Percentiles rank a stretch among this genome's conserved stretches.
These are phyloP conservation scores for Catharus bicknelli DNA, from an alignment of 2,113 vertebrate genomes.

Conservation along the genomic window DNA sequence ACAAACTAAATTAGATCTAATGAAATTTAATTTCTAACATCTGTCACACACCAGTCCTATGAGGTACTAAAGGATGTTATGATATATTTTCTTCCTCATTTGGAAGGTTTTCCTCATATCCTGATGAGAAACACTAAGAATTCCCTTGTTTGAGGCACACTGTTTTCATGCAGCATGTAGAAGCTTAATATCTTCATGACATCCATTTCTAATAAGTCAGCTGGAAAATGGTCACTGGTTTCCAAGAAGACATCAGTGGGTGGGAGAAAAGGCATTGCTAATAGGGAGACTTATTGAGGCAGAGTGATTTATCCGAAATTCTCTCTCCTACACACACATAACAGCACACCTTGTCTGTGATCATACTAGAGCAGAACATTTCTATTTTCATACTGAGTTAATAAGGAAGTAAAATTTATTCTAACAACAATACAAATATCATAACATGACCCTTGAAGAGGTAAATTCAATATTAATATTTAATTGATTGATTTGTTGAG, in stretches of 20 bases:
- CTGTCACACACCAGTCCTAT: not conserved
- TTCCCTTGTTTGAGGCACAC: not conserved
- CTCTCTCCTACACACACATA: not conserved
- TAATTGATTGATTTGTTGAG: not conserved
- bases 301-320: not conserved
- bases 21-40: not conserved
- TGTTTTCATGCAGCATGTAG: not conserved
- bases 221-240: not conserved
- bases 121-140: not conserved
- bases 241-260: not conserved
- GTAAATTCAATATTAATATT: not conserved
- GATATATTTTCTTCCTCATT: not conserved
- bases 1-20: not conserved
- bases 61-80: not conserved
- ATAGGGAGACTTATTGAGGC: not conserved
- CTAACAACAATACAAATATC: not conserved
- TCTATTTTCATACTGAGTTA: not conserved
- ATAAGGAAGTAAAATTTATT: not conserved
- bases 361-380: not conserved
- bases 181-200: not conserved
- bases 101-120: not conserved
- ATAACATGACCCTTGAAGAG: not conserved
- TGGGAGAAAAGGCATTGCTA: not conserved
- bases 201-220: not conserved
- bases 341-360: not conserved